Percentiles rank a stretch among this genome's conserved stretches.
phyloP scores from a whole-genome alignment of 2,113 vertebrate genomes.

The Eulemur rufifrons region DNA sequence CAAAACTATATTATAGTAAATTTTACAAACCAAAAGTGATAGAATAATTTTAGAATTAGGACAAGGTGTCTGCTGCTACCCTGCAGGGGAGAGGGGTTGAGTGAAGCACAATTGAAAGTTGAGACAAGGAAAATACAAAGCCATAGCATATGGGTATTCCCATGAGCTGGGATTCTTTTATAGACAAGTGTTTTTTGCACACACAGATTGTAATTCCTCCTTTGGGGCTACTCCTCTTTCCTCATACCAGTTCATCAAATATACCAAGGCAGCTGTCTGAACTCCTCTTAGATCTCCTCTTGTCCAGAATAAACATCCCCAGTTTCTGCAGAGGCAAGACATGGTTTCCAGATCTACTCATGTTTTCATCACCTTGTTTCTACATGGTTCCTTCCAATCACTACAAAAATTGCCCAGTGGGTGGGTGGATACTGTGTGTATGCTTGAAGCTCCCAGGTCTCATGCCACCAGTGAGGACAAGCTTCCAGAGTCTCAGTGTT shows the following conservation, averaged over 20 bases:
- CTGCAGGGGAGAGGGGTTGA: neutral
- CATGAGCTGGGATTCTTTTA: neutral
- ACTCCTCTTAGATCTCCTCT: neutral
- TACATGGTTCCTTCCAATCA: neutral
- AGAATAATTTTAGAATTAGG: neutral
- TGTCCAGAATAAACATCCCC: neutral
- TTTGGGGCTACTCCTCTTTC: neutral
- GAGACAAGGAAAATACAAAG: conserved; percentile 14
- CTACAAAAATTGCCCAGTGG: neutral
- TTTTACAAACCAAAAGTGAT: neutral
- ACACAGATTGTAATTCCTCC: neutral
- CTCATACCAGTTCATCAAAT: neutral
- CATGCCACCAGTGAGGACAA: neutral
- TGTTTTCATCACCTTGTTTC: neutral
- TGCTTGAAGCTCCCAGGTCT: neutral
- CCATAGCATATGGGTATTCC: neutral
- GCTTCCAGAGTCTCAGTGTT: neutral
- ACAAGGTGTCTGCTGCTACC: neutral
- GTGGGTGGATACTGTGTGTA: neutral
- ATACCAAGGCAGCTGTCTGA: neutral
- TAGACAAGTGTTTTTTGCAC: neutral
- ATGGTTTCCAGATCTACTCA: neutral
- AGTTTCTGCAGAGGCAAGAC: neutral
- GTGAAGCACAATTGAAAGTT: neutral
- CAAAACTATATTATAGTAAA: neutral